Conservation (phyloP, 2,888 invertebrate species). For the Caenorhabditis uteleia region DNA sequence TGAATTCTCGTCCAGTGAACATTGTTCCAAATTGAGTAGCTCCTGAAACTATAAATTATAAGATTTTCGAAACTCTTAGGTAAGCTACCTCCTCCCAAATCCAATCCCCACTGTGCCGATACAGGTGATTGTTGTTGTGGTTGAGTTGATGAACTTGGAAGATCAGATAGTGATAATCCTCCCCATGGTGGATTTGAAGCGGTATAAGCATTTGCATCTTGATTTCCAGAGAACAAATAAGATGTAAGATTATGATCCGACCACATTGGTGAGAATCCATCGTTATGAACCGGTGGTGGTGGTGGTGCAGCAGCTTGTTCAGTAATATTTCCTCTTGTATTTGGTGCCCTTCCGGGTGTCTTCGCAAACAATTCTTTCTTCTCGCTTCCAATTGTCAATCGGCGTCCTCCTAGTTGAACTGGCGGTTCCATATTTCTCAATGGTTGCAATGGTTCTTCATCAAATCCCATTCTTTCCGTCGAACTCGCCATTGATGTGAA, state of each 20-base stretch:
- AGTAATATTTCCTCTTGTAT: no score
- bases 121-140: not conserved
- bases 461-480: constrained; percentile 10
- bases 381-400: constrained; percentile 36
- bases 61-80: not conserved
- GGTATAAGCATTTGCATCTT: not conserved
- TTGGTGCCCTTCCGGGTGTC: constrained; percentile 23
- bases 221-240: not conserved
- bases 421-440: constrained; percentile 6
- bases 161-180: no score
- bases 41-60: not conserved
- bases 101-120: constrained; percentile 29
- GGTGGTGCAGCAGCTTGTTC: not conserved
- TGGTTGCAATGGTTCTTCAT: constrained; percentile 20
- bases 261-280: not conserved
- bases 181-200: not conserved
- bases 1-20: constrained; percentile 38
- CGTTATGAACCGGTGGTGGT: not conserved
- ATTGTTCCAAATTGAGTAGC: constrained; percentile 12
- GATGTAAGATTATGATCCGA: no score
- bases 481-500: constrained; percentile 31
- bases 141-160: not conserved
- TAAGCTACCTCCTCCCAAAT: constrained; percentile 8
- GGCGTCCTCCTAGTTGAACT: constrained; percentile 2
- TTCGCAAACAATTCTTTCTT: constrained; percentile 26